A percentile compares a stretch with the other conserved stretches of the same genome.
phyloP scores from a whole-genome alignment of 2,113 vertebrate species.

The Passer montanus region DNA sequence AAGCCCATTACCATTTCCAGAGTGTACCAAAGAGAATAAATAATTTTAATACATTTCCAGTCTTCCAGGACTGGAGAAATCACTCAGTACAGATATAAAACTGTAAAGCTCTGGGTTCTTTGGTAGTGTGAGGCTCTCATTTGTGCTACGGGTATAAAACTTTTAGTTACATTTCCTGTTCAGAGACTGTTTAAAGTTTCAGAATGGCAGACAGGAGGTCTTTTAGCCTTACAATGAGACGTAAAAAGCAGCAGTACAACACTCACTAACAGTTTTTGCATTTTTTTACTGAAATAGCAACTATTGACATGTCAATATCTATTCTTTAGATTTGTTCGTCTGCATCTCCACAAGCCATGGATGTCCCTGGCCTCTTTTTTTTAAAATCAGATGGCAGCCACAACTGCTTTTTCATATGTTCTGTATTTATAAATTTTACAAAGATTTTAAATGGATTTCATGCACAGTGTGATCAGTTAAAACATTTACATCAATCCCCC shows the following conservation, averaged over 20 bases:
- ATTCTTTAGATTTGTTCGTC: constrained; percentile 4
- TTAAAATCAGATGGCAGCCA: constrained; percentile 34
- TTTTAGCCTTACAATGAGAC: constrained; percentile 30
- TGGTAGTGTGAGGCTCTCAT: not conserved
- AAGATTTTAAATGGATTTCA: constrained; percentile 21
- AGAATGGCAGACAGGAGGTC: constrained; percentile 1
- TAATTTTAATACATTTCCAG: constrained; percentile 36
- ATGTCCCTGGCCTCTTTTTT: constrained; percentile 48
- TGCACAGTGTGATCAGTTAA: constrained; percentile 11
- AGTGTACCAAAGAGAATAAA: constrained; percentile 41
- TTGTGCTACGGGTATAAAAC: constrained; percentile 6
- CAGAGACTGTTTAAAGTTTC: constrained; percentile 29
- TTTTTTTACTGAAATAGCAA: constrained; percentile 43
- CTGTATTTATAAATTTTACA: constrained; percentile 35
- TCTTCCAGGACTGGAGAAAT: constrained; percentile 27
- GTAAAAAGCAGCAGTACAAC: constrained; percentile 40
- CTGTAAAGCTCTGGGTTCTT: constrained; percentile 7
- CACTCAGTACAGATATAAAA: not conserved
- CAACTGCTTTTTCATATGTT: constrained; percentile 49
- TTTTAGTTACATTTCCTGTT: constrained; percentile 27
- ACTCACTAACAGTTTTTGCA: constrained; percentile 13
- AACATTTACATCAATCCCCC: constrained; percentile 6
- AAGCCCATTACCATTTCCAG: constrained; percentile 59
- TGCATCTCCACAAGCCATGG: constrained; percentile 42
- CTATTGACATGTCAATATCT: constrained; percentile 45